Evolutionary conservation across 2,797 vertebrate species (phyloP).

Genomic region (Poeciliopsis turneri): DNA sequence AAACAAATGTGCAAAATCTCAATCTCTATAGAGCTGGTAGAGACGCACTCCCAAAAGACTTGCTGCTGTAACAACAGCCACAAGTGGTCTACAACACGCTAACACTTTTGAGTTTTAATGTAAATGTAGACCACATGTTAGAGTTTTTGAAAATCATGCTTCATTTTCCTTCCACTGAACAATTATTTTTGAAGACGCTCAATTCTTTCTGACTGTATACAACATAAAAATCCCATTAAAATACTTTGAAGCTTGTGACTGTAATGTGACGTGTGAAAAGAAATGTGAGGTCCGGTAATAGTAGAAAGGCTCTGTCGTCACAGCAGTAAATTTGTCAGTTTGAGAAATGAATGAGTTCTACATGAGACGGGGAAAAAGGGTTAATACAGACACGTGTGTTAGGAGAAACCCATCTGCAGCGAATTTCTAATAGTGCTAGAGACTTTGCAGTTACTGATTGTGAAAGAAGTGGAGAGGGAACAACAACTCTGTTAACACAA

Average conservation of each 20-base stretch:
- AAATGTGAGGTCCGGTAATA: not conserved
- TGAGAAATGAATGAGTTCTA: conserved; percentile 19
- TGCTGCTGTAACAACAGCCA: not conserved
- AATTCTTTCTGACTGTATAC: not conserved
- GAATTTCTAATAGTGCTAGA: conserved; percentile 16
- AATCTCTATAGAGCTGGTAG: not conserved
- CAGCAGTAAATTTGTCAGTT: not conserved
- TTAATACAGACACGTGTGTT: conserved; percentile 17
- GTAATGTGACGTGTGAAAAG: not conserved
- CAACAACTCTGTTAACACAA: conserved; percentile 45
- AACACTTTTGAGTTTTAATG: not conserved
- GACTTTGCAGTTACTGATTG: conserved; percentile 51
- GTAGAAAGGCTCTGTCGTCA: not conserved
- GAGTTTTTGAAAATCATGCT: not conserved
- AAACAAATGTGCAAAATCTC: not conserved
- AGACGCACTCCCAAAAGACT: not conserved
- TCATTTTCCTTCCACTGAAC: not conserved
- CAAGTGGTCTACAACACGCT: not conserved
- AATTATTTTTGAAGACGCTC: not conserved
- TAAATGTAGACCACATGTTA: not conserved
- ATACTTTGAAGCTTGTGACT: conserved; percentile 8
- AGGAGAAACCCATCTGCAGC: conserved; percentile 24
- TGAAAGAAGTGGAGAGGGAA: conserved; percentile 49
- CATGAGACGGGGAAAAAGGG: conserved; percentile 7
- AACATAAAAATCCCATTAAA: not conserved